Conservation (phyloP, 2,888 invertebrate genomes). For the Trilocha varians region DNA sequence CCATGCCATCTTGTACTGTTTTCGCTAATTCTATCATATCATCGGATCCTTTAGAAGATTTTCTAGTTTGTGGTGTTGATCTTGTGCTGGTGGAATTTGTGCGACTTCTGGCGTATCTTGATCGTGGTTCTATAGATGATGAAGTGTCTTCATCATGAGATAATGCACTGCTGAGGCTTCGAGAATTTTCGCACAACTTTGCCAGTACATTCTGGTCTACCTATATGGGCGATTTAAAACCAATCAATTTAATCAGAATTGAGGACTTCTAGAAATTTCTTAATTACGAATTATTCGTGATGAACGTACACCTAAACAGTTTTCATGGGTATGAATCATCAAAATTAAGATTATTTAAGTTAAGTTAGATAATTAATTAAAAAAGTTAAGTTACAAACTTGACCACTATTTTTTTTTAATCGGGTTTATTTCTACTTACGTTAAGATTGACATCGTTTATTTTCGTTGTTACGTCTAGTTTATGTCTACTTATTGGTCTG, state of each 20-base stretch:
- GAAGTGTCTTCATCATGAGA: constrained; percentile 59
- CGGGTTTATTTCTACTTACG: constrained; percentile 27
- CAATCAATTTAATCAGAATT: background rate
- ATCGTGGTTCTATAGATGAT: constrained; percentile 48
- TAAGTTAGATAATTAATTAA: too few relatives aligned
- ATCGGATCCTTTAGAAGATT: constrained; percentile 48
- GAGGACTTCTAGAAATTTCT: too few relatives aligned
- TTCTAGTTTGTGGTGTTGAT: constrained; percentile 43
- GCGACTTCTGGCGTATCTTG: constrained; percentile 41
- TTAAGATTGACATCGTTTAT: constrained; percentile 28
- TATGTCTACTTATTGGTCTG: constrained; percentile 22
- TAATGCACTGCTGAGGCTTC: constrained; percentile 49
- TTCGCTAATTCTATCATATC: constrained; percentile 66
- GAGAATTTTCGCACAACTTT: constrained; percentile 51
- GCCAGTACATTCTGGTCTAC: constrained; percentile 45
- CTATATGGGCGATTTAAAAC: constrained; percentile 14
- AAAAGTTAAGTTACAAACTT: too few relatives aligned
- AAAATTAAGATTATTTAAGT: too few relatives aligned
- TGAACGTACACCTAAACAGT: too few relatives aligned
- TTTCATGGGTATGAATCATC: too few relatives aligned
- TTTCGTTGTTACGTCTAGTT: background rate
- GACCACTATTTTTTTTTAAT: too few relatives aligned
- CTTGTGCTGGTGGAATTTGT: constrained; percentile 40
- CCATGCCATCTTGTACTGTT: constrained; percentile 72
- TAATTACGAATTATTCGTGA: too few relatives aligned